phyloP scores from a whole-genome alignment of 2,113 vertebrate genomes.

The Oxyruncus cristatus region DNA sequence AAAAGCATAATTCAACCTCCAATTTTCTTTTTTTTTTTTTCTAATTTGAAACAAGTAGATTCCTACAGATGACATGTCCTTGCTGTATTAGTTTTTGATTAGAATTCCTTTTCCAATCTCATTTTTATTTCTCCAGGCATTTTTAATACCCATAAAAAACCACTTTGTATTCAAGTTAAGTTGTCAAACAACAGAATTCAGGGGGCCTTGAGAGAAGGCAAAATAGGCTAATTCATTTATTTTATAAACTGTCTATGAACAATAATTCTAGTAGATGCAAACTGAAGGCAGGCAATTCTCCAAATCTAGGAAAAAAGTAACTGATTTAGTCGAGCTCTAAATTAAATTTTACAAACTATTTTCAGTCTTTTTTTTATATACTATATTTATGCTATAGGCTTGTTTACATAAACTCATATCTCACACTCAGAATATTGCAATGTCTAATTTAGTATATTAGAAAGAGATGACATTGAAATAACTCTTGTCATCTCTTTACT shows the following conservation, averaged over 20 bases:
- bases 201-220: neutral
- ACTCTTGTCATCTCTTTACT: neutral
- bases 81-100: neutral
- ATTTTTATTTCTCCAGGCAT: neutral
- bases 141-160: neutral
- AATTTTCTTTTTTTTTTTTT: neutral
- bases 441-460: neutral
- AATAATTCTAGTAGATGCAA: neutral
- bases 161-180: neutral
- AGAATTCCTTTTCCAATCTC: neutral
- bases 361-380: neutral
- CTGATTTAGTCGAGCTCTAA: neutral
- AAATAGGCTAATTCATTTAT: neutral
- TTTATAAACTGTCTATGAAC: neutral
- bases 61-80: neutral
- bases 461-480: neutral
- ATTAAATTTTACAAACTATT: neutral
- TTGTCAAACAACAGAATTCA: neutral
- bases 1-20: neutral
- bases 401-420: neutral
- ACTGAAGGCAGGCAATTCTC: neutral
- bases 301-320: neutral
- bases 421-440: neutral
- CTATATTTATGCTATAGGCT: neutral
- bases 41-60: neutral